Evolutionary conservation across 2,113 vertebrate genomes (phyloP), one percentile per base, ranked within the genome.

Genomic region (Solenodon paradoxus): DNA sequence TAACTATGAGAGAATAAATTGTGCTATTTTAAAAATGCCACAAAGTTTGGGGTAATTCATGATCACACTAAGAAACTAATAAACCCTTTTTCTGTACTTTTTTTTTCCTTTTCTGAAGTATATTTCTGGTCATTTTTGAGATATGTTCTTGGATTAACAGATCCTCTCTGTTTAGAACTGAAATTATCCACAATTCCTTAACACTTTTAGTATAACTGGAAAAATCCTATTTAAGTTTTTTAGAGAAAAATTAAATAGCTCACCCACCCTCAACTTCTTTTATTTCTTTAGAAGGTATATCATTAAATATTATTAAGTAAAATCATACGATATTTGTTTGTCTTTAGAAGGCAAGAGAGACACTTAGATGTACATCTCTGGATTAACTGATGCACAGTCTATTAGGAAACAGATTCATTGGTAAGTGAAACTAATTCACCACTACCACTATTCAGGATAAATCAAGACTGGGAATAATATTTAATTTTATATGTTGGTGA

Each of bases 401-500:
- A 86, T 95, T 82, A 90, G 92, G 51, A 95, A 94, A 95, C 55
- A 92, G 93, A 96, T 95, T 92, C 96, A 75, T 97, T 95, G 75
- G 75, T 95, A 93, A 97, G 84, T 97, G 87, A 95, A 96, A 92
- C 90, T 92, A 95, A 96, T 95, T 96, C 85, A 64, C 87, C 8
- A 16, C 95, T 96, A 88, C 45, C 45, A 90, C 30, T 13, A 64
- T 83, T 32, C 28, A 59, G 20, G 94, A 59, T 95, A 97, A 96
- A 96, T 96, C 89, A 85, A 90, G 68, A 22, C 59, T 59, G 42
- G 53, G 32, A 93, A 22, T 95, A 40, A 72, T 92, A 92, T 83
- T 96, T 96, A 96, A 86, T 94, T 97, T 96, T 94, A 72, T 11
- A 95, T 68, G 30, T 92, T 97, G 88, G 95, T 5, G 0, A 88